These are phyloP conservation scores for Lagodon rhomboides DNA, from an alignment of 2,797 vertebrate species.

Conservation along the genomic window DNA sequence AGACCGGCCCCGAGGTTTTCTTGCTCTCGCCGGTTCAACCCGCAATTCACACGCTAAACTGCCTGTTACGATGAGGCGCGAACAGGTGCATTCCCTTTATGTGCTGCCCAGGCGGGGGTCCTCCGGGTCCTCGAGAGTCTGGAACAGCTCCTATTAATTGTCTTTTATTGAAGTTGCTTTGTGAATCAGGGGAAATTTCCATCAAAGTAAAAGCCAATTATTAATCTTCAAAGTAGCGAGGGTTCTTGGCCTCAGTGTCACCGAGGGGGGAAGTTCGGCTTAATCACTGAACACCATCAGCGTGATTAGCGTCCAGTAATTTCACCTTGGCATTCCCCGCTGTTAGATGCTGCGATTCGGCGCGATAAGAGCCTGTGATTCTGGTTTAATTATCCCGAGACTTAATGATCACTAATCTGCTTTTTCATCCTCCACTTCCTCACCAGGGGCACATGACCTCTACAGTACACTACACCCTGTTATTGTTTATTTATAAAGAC, in stretches of 20 bases:
- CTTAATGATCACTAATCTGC: slow-evolving; percentile 81
- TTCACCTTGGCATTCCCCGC: slow-evolving; percentile 69
- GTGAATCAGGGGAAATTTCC: slow-evolving; percentile 29
- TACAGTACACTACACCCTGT: slow-evolving; percentile 53
- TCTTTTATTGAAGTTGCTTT: slow-evolving; percentile 28
- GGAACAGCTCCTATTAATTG: slow-evolving; percentile 15
- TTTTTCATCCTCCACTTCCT: slow-evolving; percentile 77
- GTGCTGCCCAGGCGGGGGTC: background rate
- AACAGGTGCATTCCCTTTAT: slow-evolving; percentile 64
- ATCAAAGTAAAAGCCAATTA: slow-evolving; percentile 56
- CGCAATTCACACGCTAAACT: slow-evolving; percentile 52
- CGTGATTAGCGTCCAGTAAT: slow-evolving; percentile 73
- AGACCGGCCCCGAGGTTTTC: slow-evolving; percentile 35
- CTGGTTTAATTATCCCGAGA: slow-evolving; percentile 75
- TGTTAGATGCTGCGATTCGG: slow-evolving; percentile 64
- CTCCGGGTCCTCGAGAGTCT: slow-evolving; percentile 30
- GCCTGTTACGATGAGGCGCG: slow-evolving; percentile 52
- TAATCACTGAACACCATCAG: slow-evolving; percentile 74
- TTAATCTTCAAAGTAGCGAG: slow-evolving; percentile 61
- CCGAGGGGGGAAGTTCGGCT: slow-evolving; percentile 47
- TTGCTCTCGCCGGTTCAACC: background rate
- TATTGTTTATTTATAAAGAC: slow-evolving; percentile 80
- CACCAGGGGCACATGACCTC: slow-evolving; percentile 67
- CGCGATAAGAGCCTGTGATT: slow-evolving; percentile 70
- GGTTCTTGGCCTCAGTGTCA: slow-evolving; percentile 45